Evolutionary conservation across 2,888 invertebrate species (phyloP).

Genomic region (Ectemnius lituratus): DNA sequence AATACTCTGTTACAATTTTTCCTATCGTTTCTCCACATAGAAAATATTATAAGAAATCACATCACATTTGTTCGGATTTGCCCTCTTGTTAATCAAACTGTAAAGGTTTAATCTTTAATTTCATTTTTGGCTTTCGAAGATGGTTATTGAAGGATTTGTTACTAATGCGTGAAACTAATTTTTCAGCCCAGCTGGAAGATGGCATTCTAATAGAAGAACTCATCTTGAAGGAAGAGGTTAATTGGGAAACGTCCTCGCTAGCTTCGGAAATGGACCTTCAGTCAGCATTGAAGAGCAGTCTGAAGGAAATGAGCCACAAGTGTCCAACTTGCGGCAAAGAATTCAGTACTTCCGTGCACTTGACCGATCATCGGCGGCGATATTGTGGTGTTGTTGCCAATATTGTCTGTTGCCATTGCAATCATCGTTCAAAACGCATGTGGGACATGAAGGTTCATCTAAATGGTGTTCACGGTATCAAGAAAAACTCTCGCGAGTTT

Average conservation of each 20-base stretch:
- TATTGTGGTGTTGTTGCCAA: conserved; percentile 43
- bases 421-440: conserved; percentile 35
- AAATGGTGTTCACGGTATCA: conserved; percentile 43
- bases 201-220: too few species aligned
- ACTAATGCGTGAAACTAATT: neutral
- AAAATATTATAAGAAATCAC: too few species aligned
- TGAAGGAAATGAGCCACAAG: neutral
- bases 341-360: neutral
- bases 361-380: conserved; percentile 19
- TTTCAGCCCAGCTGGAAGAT: conserved; percentile 2
- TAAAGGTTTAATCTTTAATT: too few species aligned
- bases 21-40: too few species aligned
- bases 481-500: conserved; percentile 31
- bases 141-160: neutral
- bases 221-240: too few species aligned
- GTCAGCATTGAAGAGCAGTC: too few species aligned
- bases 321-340: neutral
- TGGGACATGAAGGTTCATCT: conserved; percentile 55
- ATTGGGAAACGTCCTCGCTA: too few species aligned
- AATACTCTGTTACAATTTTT: too few species aligned
- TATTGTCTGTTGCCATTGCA: conserved; percentile 33
- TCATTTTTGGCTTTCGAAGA: too few species aligned
- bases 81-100: too few species aligned
- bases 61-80: too few species aligned
- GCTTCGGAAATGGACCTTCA: too few species aligned